A percentile compares a stretch with the other conserved stretches of the same genome.
phyloP scores from a whole-genome alignment of 2,113 vertebrate genomes.

The Microcebus murinus region DNA sequence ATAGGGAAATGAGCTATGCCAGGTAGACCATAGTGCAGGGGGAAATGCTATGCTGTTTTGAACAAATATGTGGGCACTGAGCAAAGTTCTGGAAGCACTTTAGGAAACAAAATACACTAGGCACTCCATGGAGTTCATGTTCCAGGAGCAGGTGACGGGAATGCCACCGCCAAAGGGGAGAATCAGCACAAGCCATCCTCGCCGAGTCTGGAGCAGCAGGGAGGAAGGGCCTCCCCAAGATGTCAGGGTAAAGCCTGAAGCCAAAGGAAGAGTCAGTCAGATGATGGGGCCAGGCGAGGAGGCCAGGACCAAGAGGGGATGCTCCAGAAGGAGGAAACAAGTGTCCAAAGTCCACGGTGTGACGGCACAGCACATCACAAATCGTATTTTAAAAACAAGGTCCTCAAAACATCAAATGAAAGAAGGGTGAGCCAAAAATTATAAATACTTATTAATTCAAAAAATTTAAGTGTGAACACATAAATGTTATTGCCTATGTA shows the following conservation, averaged over 20 bases:
- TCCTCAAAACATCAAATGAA: background rate
- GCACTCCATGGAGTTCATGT: background rate
- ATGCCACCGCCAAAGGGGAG: background rate
- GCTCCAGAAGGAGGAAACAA: background rate
- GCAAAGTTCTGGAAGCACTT: background rate
- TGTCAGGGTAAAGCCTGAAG: background rate
- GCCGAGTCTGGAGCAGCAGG: background rate
- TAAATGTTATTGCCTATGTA: background rate
- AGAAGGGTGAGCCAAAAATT: background rate
- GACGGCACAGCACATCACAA: background rate
- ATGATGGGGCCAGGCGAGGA: rapidly evolving
- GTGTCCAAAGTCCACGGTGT: background rate
- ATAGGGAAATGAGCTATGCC: background rate
- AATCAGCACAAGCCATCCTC: background rate
- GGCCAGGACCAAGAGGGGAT: too few relatives aligned
- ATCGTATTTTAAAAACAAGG: background rate
- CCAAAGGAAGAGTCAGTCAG: background rate
- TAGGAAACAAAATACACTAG: background rate
- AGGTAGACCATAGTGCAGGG: background rate
- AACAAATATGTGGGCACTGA: background rate
- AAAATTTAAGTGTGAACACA: background rate
- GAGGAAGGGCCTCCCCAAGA: background rate
- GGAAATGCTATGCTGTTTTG: background rate
- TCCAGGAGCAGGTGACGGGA: background rate
- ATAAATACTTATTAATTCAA: background rate